Evolutionary conservation across 35 echinoderm and acorn worm species (phyloP).

Genomic region (Stichopus chloronotus): DNA sequence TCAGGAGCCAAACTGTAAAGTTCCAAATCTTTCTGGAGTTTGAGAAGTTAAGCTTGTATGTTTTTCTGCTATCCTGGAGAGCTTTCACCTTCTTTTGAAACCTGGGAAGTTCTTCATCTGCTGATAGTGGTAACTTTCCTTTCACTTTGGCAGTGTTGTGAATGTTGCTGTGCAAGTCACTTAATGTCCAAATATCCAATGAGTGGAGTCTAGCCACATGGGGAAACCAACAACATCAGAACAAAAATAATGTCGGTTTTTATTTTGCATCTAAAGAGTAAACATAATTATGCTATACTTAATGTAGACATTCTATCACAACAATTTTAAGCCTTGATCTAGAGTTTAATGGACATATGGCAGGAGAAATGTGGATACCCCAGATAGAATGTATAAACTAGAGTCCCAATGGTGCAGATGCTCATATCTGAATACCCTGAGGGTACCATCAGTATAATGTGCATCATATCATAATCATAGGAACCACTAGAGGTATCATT

Average conservation of each 20-base stretch:
- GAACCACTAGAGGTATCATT: too few relatives aligned
- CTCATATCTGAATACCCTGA: too few relatives aligned
- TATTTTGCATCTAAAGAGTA: not conserved
- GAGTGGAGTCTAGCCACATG: slow-evolving; percentile 21
- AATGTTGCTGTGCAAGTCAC: slow-evolving; percentile 13
- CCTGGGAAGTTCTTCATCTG: slow-evolving; percentile 4
- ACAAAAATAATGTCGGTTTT: not conserved
- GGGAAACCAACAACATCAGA: not conserved
- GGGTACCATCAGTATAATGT: too few relatives aligned
- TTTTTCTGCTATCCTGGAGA: not conserved
- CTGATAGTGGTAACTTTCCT: slow-evolving; percentile 15
- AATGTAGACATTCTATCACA: too few relatives aligned
- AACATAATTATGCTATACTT: too few relatives aligned
- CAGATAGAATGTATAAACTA: too few relatives aligned
- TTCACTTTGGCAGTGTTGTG: not conserved
- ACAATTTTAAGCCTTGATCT: too few relatives aligned
- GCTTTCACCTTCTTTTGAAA: slow-evolving; percentile 44
- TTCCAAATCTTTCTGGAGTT: slow-evolving; percentile 42
- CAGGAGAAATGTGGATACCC: too few relatives aligned
- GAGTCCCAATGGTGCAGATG: too few relatives aligned
- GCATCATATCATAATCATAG: too few relatives aligned
- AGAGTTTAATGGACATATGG: too few relatives aligned
- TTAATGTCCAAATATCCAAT: slow-evolving; percentile 37
- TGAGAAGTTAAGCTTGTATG: slow-evolving; percentile 53
- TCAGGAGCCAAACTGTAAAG: slow-evolving; percentile 17